phyloP scores from a whole-genome alignment of 2,113 vertebrate species.

The Lophotis ruficrista region DNA sequence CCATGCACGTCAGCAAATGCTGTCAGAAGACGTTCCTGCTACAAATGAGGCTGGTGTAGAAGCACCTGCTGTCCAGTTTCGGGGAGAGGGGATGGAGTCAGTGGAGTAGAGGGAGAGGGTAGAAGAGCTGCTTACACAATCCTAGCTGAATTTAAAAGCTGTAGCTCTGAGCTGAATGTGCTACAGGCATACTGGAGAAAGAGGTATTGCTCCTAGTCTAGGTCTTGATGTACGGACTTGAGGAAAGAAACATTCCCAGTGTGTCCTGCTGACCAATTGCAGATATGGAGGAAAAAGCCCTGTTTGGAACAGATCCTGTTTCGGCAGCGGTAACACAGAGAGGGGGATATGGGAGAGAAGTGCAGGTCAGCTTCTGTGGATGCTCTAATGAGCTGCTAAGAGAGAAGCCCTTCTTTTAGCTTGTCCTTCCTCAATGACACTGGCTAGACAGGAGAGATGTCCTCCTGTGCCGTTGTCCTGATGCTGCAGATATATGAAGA shows the following conservation, averaged over 20 bases:
- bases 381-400: background rate
- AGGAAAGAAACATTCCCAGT: background rate
- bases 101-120: background rate
- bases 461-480: background rate
- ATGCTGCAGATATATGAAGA: background rate
- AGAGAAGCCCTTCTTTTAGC: background rate
- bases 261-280: background rate
- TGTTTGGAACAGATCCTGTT: background rate
- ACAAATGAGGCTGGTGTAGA: background rate
- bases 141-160: background rate
- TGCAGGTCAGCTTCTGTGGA: background rate
- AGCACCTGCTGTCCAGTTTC: background rate
- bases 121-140: constrained; percentile 12
- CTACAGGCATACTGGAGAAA: background rate
- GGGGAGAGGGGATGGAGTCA: background rate
- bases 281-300: background rate
- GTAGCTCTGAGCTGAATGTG: background rate
- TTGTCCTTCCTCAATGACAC: constrained; percentile 14
- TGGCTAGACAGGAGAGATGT: background rate
- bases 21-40: constrained; percentile 20
- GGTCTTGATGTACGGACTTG: background rate
- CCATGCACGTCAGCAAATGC: constrained; percentile 38
- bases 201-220: background rate
- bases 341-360: background rate
- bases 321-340: background rate